Evolutionary conservation across 23 tunicate species (phyloP).

Genomic region (Aplidium turbinatum): DNA sequence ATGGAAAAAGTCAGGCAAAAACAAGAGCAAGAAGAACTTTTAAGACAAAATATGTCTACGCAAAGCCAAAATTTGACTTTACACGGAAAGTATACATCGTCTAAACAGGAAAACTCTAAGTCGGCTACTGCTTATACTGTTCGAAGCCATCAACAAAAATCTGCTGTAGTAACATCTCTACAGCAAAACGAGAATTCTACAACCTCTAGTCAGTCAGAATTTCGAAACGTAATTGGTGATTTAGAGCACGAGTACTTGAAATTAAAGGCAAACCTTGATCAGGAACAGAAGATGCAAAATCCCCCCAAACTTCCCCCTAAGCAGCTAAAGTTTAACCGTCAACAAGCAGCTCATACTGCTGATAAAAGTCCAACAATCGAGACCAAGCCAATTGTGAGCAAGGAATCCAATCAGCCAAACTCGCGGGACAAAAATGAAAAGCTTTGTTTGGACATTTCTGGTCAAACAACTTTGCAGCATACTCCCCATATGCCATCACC

Average conservation of each 20-base stretch:
- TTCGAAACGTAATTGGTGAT: conserved; percentile 42
- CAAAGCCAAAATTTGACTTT: neutral
- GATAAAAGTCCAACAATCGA: conserved; percentile 25
- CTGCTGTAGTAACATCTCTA: neutral
- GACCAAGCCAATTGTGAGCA: no score
- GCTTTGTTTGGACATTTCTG: neutral
- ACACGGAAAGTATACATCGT: neutral
- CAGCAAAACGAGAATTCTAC: neutral
- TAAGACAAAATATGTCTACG: no score
- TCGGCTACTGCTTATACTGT: neutral
- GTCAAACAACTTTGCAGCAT: neutral
- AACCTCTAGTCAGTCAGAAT: conserved; percentile 2
- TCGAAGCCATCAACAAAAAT: neutral
- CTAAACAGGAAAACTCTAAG: neutral
- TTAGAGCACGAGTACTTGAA: conserved; percentile 45
- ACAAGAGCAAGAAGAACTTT: conserved; percentile 42
- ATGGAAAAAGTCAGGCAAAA: conserved; percentile 67
- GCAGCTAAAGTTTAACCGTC: conserved; percentile 51
- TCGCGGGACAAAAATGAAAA: neutral
- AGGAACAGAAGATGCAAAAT: neutral
- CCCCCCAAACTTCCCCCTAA: conserved; percentile 82
- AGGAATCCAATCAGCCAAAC: conserved; percentile 1
- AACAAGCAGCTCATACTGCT: conserved; percentile 12
- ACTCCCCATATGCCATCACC: conserved; percentile 38
- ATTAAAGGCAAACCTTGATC: conserved; percentile 37